Percentiles rank a stretch among this genome's conserved stretches.
Evolutionary conservation across 2,888 invertebrate genomes (phyloP).

Genomic region (Chouioia cunea): DNA sequence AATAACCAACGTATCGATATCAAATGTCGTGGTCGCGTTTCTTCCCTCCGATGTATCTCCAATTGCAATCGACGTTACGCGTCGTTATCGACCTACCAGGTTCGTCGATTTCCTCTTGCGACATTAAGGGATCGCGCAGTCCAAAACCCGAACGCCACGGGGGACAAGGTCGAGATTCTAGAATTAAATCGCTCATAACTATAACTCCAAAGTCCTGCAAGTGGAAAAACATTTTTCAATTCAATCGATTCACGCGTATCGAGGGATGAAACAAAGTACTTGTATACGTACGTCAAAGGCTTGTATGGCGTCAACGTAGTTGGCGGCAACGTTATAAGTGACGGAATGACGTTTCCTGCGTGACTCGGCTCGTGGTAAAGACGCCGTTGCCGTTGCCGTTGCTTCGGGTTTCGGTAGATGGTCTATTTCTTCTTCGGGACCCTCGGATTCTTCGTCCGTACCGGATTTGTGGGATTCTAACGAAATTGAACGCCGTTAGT

Average conservation of each 20-base stretch:
- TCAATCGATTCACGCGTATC: background rate
- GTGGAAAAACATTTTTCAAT: constrained; percentile 56
- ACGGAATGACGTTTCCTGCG: constrained; percentile 53
- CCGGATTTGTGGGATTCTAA: background rate
- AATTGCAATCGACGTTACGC: background rate
- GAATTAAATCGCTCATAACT: constrained; percentile 71
- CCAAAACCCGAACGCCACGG: constrained; percentile 52
- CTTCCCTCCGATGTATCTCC: background rate
- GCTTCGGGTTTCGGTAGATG: constrained; percentile 58
- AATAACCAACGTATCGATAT: constrained; percentile 8
- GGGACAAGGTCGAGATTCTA: constrained; percentile 72
- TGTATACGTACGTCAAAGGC: constrained; percentile 66
- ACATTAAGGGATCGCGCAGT: constrained; percentile 48
- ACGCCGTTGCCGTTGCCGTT: constrained; percentile 46
- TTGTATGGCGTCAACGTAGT: constrained; percentile 66
- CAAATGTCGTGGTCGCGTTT: background rate
- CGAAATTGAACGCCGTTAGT: too few species aligned
- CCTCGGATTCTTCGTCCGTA: constrained; percentile 44
- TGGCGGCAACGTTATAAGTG: constrained; percentile 55
- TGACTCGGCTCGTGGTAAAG: constrained; percentile 1
- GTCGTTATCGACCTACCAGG: constrained; percentile 50
- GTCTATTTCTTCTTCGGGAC: constrained; percentile 58
- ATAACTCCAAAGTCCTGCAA: constrained; percentile 70
- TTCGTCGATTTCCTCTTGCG: constrained; percentile 53
- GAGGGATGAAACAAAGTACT: background rate